Conservation (phyloP, 2,888 invertebrate species). For the Smittia aterrima region DNA sequence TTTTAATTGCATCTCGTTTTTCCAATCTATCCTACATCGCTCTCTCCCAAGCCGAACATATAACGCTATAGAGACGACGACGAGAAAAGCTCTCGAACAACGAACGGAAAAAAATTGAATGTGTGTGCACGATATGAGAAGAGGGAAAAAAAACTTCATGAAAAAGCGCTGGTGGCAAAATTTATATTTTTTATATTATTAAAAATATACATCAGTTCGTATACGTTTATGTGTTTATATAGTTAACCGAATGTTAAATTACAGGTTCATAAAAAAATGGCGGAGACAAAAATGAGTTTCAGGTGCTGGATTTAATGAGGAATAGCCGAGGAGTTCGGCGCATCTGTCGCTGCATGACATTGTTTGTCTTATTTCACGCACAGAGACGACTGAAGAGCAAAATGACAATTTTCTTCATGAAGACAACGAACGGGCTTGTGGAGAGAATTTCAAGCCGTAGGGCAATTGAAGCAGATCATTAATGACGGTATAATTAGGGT, state of each 20-base stretch:
- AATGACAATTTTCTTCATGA: slow-evolving; percentile 5
- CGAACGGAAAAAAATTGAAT: slow-evolving; percentile 8
- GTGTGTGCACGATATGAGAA: slow-evolving; percentile 7
- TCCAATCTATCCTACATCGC: slow-evolving; percentile 34
- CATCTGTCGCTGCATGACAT: slow-evolving; percentile 30
- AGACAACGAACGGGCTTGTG: too few species aligned
- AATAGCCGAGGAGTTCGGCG: background rate
- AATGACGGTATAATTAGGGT: too few species aligned
- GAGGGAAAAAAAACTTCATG: slow-evolving; percentile 9
- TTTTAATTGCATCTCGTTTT: slow-evolving; percentile 42
- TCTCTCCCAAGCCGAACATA: background rate
- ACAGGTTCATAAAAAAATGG: slow-evolving; percentile 28
- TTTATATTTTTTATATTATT: slow-evolving; percentile 36
- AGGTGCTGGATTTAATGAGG: slow-evolving; percentile 31
- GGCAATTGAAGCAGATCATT: too few species aligned
- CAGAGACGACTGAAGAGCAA: background rate
- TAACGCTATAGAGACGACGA: background rate
- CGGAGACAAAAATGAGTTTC: slow-evolving; percentile 22
- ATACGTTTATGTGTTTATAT: background rate
- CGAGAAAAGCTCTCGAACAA: slow-evolving; percentile 16
- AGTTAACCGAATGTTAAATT: slow-evolving; percentile 28
- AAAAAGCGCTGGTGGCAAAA: background rate
- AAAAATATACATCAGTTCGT: slow-evolving; percentile 21
- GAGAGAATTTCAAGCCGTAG: too few species aligned
- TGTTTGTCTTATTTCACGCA: background rate